Percentiles rank a stretch among this genome's conserved stretches.
Evolutionary conservation across 1,140 invertebrate species (phyloP).

Genomic region (Bacillus rossius): DNA sequence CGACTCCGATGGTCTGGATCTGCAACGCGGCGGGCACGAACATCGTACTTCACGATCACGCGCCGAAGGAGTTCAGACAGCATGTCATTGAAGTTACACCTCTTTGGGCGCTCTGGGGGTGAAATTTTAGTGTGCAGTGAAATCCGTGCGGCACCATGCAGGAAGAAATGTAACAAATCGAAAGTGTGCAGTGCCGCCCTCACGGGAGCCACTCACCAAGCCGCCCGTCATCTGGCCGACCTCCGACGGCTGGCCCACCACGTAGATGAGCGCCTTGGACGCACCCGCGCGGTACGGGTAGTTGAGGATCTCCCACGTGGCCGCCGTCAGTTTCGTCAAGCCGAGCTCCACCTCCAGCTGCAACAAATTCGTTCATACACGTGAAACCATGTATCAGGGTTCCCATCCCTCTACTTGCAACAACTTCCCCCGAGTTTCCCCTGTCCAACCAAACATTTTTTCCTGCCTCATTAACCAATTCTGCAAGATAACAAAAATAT

Average conservation of each 20-base stretch:
- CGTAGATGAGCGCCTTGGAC: constrained; percentile 50
- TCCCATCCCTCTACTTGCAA: too few relatives aligned
- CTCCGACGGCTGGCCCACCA: constrained; percentile 41
- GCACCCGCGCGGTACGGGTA: constrained; percentile 58
- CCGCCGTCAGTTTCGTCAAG: constrained; percentile 40
- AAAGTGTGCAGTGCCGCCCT: neutral
- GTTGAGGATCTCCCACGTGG: constrained; percentile 48
- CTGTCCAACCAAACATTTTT: too few relatives aligned
- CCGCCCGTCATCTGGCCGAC: too few relatives aligned
- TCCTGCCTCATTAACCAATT: too few relatives aligned
- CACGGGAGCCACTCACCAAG: neutral
- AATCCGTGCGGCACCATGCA: too few relatives aligned
- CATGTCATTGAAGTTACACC: too few relatives aligned
- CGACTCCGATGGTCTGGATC: neutral
- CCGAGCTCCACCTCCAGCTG: constrained; percentile 37
- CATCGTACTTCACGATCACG: neutral
- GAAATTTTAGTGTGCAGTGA: too few relatives aligned
- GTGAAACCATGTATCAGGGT: constrained; percentile 40
- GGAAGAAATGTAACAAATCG: too few relatives aligned
- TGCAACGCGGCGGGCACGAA: constrained; percentile 1
- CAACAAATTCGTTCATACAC: constrained; percentile 28
- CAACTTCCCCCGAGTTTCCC: too few relatives aligned
- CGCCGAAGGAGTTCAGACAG: too few relatives aligned
- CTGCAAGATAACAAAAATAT: too few relatives aligned
- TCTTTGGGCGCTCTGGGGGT: too few relatives aligned